A percentile compares a stretch with the other conserved stretches of the same genome.
Evolutionary conservation across 2,888 invertebrate species (phyloP).

Genomic region (Acleris cristana): DNA sequence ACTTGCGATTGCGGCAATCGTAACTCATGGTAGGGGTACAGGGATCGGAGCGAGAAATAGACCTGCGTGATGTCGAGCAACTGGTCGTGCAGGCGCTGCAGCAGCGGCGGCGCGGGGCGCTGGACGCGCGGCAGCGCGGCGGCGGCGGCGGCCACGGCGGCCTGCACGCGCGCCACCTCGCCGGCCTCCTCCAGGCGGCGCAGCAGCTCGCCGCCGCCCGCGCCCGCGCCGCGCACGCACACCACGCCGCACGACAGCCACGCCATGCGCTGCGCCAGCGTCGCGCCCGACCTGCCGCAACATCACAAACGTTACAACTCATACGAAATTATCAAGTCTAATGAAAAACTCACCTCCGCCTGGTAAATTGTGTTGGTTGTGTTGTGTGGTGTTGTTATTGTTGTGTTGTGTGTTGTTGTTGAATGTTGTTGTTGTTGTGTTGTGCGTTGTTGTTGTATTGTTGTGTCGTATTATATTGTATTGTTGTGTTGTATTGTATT

Average conservation of each 20-base stretch:
- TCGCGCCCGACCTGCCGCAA: slow-evolving; percentile 86
- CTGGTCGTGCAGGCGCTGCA: slow-evolving; percentile 90
- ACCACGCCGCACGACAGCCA: slow-evolving; percentile 97
- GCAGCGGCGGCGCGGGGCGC: slow-evolving; percentile 86
- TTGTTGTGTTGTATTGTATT: too few species aligned
- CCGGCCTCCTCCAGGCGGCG: slow-evolving; percentile 96
- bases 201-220: slow-evolving; percentile 89
- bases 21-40: too few species aligned
- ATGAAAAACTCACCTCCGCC: too few species aligned
- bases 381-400: too few species aligned
- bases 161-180: slow-evolving; percentile 95
- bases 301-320: not conserved
- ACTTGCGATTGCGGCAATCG: too few species aligned
- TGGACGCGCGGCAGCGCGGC: slow-evolving; percentile 74
- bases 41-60: slow-evolving; percentile 20
- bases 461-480: too few species aligned
- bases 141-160: slow-evolving; percentile 83
- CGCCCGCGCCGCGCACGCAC: slow-evolving; percentile 93
- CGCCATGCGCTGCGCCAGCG: slow-evolving; percentile 91
- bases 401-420: too few species aligned
- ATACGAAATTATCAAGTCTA: too few species aligned
- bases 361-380: too few species aligned
- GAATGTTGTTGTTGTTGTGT: too few species aligned
- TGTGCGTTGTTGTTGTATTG: too few species aligned
- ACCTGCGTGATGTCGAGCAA: slow-evolving; percentile 95